Conservation (phyloP, 2,797 vertebrate species). For the Mormyrops attenuatus region DNA sequence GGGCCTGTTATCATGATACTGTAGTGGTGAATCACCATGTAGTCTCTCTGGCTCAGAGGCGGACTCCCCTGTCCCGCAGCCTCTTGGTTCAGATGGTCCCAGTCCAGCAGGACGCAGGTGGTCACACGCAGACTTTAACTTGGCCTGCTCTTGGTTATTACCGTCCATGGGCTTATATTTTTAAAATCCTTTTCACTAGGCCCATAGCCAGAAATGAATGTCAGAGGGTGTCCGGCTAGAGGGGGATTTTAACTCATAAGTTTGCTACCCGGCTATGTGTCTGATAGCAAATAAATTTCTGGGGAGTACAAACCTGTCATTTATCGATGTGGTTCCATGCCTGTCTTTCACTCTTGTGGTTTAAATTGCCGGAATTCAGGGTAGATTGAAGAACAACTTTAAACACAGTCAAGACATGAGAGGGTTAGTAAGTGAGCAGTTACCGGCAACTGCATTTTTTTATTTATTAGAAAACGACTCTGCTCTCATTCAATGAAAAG, state of each 20-base stretch:
- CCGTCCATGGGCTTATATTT: not conserved
- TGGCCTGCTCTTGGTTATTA: not conserved
- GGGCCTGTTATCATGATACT: slow-evolving; percentile 54
- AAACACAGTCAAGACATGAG: not conserved
- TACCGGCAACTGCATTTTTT: not conserved
- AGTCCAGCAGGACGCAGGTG: slow-evolving; percentile 67
- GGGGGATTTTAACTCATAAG: not conserved
- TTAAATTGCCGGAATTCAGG: not conserved
- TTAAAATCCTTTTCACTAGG: not conserved
- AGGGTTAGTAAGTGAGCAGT: not conserved
- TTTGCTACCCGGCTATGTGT: not conserved
- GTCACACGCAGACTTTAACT: not conserved
- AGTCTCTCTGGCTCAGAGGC: slow-evolving; percentile 94
- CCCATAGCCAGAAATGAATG: not conserved
- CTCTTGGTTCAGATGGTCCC: slow-evolving; percentile 80
- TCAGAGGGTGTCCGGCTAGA: not conserved
- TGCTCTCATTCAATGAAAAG: not conserved
- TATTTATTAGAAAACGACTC: not conserved
- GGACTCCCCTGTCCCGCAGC: slow-evolving; percentile 77
- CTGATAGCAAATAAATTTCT: not conserved
- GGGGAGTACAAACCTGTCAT: not conserved
- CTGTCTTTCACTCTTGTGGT: not conserved
- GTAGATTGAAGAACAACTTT: not conserved
- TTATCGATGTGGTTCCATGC: not conserved
- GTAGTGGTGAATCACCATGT: slow-evolving; percentile 97